Conservation (phyloP, 1,140 invertebrate genomes). For the Pseudobourletiella spinata region DNA sequence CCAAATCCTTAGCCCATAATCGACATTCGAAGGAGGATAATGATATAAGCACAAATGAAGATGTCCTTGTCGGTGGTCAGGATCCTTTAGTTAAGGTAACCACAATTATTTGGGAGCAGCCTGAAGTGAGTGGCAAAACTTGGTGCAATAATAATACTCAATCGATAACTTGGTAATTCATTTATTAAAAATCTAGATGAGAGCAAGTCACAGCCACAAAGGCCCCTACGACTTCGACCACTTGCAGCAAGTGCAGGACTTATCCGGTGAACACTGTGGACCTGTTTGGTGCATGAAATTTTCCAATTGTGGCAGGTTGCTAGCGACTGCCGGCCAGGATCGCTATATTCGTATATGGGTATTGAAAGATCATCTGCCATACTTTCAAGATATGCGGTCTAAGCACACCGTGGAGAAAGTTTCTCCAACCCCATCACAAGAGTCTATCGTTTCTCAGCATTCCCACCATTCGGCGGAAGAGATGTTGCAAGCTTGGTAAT, state of each 20-base stretch:
- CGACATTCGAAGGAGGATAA: constrained; percentile 66
- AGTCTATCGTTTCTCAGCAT: constrained; percentile 70
- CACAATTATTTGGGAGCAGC: background rate
- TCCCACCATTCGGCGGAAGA: constrained; percentile 63
- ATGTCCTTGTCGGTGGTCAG: constrained; percentile 11
- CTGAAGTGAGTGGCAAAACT: too few relatives aligned
- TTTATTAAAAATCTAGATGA: constrained; percentile 49
- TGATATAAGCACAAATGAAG: constrained; percentile 55
- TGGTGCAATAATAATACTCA: too few relatives aligned
- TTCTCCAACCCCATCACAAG: constrained; percentile 80
- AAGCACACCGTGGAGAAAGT: constrained; percentile 58
- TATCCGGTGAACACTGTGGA: constrained; percentile 73
- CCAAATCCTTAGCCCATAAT: constrained; percentile 79
- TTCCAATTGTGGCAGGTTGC: constrained; percentile 79
- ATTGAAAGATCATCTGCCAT: constrained; percentile 70
- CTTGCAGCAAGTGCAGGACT: constrained; percentile 63
- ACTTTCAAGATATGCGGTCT: constrained; percentile 89
- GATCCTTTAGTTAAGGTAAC: constrained; percentile 14
- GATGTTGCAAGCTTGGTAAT: constrained; percentile 38
- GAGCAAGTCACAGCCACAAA: constrained; percentile 88
- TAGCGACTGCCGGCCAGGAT: constrained; percentile 95
- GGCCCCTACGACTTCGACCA: constrained; percentile 91
- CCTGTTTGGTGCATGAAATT: constrained; percentile 99
- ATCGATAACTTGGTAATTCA: constrained; percentile 11
- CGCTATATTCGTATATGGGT: constrained; percentile 89